Evolutionary conservation across 2,113 vertebrate species (phyloP), one percentile per base, ranked within the genome.

Genomic region (Excalfactoria chinensis): DNA sequence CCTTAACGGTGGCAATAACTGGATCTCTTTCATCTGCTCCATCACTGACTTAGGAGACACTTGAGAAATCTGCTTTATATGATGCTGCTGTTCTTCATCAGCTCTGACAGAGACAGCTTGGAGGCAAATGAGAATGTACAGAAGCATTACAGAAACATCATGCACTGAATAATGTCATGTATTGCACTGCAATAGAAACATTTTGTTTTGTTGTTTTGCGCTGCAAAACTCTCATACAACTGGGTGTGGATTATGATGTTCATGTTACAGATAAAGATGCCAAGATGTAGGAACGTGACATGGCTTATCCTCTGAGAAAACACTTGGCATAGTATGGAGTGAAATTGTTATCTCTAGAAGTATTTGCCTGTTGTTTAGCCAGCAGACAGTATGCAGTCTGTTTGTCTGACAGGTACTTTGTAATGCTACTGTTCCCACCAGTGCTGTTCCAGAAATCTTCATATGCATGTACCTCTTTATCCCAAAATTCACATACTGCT

Each of bases 91-190:
- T 26, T 49, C n/a, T 69, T 69, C 48, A 44, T 48, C 56, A 84
- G 1, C 18, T 77, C 60, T 58, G 64, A 16, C 49, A 58, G 62
- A 60, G 35, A 30, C 18, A 74, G 37, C 56, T 37, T 7, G 6
- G 51, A 48, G n/a, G 25, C 23, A 18, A 49, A 18, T 48, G 30
- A 41, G 80, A 70, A 18, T 23, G 4, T 16, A 25, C 13, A 26
- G 37, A 15, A 13, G 9, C 0, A 0, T 51, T 12, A 20, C 25
- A 83, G 77, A 48, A 84, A 46, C 6, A 0, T 34, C 59, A 17
- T 20, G 4, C 14, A 0, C 41, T 20, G 41, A 64, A 18, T 34
- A 11, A 0, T 15, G 23, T 80, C 30, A 30, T 41, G 15, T 46
- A 32, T 11, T 68, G 32, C 55, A 30, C 40, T 58, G 11, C 30